Evolutionary conservation across 2,797 vertebrate genomes (phyloP), one percentile per base, ranked within the genome.

Genomic region (Knipowitschia caucasica): DNA sequence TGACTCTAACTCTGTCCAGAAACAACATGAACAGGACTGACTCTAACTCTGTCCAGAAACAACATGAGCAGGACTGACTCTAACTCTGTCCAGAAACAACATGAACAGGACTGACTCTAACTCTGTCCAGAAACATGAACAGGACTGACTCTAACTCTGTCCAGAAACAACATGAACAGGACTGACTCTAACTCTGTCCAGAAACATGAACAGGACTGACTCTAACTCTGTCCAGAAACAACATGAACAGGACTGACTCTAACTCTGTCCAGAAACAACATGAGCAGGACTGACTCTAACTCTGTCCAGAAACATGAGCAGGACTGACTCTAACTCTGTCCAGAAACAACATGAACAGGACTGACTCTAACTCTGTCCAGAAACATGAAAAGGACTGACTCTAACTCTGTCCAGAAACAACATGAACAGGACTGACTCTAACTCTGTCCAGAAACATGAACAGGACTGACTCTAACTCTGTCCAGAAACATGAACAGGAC

Each of bases 401-500:
- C 10, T 17, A 36, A 14, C 53, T 40, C 20, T 51, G 42, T n/a
- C n/a, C n/a, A n/a, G n/a, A n/a, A n/a, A n/a, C n/a, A n/a, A n/a
- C n/a, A n/a, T n/a, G n/a, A n/a, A n/a, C n/a, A n/a, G n/a, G 17
- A 47, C 5, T 31, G 14, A 17, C 7, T 3, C 10, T 17, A 36
- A 14, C 53, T 40, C 20, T 51, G 42, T n/a, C n/a, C 82, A 99
- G 96, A 84, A 96, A 99, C 73, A 88, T 99, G 69, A 99, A 99
- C n/a, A n/a, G n/a, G 17, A 47, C 5, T 31, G 14, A 17, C 7
- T 3, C 10, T 17, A 36, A 14, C 53, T 40, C 20, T 51, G 42
- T n/a, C n/a, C 82, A 99, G 96, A 84, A 96, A 99, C 73, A 88
- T 99, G 69, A 99, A 99, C n/a, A n/a, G n/a, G 17, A 47, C 5